These are phyloP conservation scores for Nilaparvata lugens DNA, from an alignment of 1,140 invertebrate species.

Conservation along the genomic window DNA sequence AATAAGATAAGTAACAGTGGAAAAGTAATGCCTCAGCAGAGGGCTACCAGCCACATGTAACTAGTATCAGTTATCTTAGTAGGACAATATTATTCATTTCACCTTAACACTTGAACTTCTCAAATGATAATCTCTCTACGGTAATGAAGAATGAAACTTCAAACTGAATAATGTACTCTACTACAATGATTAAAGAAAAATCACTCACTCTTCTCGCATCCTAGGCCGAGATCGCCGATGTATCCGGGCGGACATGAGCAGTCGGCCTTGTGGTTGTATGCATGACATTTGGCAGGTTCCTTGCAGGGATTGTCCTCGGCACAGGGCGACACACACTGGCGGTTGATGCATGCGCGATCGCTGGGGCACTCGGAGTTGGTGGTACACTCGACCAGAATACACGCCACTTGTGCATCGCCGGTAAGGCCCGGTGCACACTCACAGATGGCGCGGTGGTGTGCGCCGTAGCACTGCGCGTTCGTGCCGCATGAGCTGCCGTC, in stretches of 20 bases:
- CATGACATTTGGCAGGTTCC: conserved; percentile 58
- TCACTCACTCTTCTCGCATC: conserved; percentile 49
- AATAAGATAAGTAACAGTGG: no score
- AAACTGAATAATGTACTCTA: no score
- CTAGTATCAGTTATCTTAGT: no score
- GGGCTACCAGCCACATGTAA: no score
- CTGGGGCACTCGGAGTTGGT: conserved; percentile 63
- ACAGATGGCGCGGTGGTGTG: conserved; percentile 69
- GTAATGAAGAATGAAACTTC: no score
- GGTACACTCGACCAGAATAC: conserved; percentile 65
- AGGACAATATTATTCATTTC: no score
- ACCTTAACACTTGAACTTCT: no score
- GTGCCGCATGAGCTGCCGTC: conserved; percentile 55
- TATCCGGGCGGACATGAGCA: conserved; percentile 72
- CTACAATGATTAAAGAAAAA: no score
- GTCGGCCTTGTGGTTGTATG: conserved; percentile 62
- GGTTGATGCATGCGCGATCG: conserved; percentile 68
- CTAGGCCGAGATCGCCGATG: conserved; percentile 49
- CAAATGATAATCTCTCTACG: no score
- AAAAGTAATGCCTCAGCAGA: no score
- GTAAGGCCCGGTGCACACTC: conserved; percentile 67
- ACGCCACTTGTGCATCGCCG: conserved; percentile 69
- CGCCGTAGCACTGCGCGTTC: conserved; percentile 61
- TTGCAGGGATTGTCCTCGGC: conserved; percentile 52
- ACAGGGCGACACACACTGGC: conserved; percentile 69